Evolutionary conservation across 1,140 invertebrate genomes (phyloP).

Genomic region (Drosophila auraria): DNA sequence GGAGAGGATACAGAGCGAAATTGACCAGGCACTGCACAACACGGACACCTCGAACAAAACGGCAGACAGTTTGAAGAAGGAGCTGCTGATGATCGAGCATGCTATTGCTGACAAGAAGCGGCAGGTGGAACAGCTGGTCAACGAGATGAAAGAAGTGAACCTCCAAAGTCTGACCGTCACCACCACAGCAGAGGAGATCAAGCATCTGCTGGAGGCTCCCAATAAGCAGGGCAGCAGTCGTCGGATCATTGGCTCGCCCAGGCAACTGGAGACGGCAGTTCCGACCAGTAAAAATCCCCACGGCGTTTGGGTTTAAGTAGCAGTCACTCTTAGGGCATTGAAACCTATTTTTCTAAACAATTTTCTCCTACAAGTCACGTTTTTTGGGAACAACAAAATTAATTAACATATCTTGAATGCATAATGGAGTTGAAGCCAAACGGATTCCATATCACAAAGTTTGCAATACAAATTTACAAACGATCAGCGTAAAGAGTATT

Average conservation of each 20-base stretch:
- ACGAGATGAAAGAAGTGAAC: slow-evolving; percentile 97
- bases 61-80: slow-evolving; percentile 92
- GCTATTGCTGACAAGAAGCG: slow-evolving; percentile 94
- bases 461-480: slow-evolving; percentile 55
- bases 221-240: slow-evolving; percentile 94
- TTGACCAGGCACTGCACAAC: slow-evolving; percentile 92
- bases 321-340: slow-evolving; percentile 2
- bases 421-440: slow-evolving; percentile 45
- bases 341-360: slow-evolving; percentile 60
- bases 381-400: slow-evolving; percentile 72
- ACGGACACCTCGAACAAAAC: slow-evolving; percentile 92
- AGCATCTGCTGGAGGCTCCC: slow-evolving; percentile 90
- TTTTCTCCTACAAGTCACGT: slow-evolving; percentile 36
- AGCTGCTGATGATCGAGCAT: slow-evolving; percentile 90
- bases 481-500: slow-evolving; percentile 8
- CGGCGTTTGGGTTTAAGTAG: slow-evolving; percentile 95
- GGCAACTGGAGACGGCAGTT: slow-evolving; percentile 96
- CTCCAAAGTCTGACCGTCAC: slow-evolving; percentile 94
- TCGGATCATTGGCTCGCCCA: slow-evolving; percentile 95
- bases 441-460: slow-evolving; percentile 58
- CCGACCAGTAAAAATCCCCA: slow-evolving; percentile 98
- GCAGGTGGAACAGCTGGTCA: slow-evolving; percentile 93
- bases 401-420: slow-evolving; percentile 65
- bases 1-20: slow-evolving; percentile 92
- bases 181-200: slow-evolving; percentile 90